Percentiles rank a stretch among this genome's conserved stretches.
Evolutionary conservation across 2,888 invertebrate genomes (phyloP).

Genomic region (Philhelius pedissequus): DNA sequence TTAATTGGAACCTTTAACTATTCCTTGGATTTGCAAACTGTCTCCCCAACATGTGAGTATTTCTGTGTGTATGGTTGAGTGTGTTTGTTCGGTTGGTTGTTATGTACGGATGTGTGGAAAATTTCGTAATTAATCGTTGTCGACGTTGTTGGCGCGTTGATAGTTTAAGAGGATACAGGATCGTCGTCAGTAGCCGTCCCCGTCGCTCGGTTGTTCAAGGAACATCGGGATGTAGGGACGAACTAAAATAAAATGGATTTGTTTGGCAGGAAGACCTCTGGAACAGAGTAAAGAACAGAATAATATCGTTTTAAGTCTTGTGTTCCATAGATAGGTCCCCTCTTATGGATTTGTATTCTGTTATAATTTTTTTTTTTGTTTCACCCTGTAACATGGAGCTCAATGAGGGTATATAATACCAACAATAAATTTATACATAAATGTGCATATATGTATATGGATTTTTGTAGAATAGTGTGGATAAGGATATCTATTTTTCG

Average conservation of each 20-base stretch:
- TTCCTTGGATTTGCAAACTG: constrained; percentile 60
- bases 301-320: constrained; percentile 32
- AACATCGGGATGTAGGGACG: background rate
- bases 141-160: constrained; percentile 51
- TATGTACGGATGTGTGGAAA: constrained; percentile 36
- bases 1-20: constrained; percentile 62
- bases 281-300: background rate
- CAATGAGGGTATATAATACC: background rate
- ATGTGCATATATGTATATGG: background rate
- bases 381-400: constrained; percentile 27
- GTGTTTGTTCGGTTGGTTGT: background rate
- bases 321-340: background rate
- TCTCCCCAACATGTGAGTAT: constrained; percentile 32
- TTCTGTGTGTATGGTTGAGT: background rate
- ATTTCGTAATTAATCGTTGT: constrained; percentile 67
- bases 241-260: constrained; percentile 28
- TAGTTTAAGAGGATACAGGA: constrained; percentile 10
- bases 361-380: background rate
- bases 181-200: background rate
- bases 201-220: background rate
- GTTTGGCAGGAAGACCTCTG: constrained; percentile 18
- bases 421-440: background rate
- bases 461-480: no score
- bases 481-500: constrained; percentile 29
- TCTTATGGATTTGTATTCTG: constrained; percentile 7